phyloP scores from a whole-genome alignment of 2,888 invertebrate species.

The Druceiella hillmani region DNA sequence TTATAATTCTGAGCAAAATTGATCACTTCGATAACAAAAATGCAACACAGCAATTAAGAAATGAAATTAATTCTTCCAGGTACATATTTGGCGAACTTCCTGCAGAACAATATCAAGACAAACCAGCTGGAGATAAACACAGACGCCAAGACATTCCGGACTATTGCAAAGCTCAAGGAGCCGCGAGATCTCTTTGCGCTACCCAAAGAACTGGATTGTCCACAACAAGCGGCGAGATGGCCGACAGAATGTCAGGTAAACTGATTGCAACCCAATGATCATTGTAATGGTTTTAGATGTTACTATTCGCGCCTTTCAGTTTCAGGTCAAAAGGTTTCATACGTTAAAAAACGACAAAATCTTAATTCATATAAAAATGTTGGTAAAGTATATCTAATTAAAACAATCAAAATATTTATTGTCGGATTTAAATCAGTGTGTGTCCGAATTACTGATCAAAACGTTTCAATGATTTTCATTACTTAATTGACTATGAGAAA shows the following conservation, averaged over 20 bases:
- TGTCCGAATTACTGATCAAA: no score
- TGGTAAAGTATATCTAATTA: no score
- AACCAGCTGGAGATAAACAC: slow-evolving; percentile 65
- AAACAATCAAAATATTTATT: no score
- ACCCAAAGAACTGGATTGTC: slow-evolving; percentile 63
- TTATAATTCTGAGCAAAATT: no score
- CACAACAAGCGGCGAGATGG: slow-evolving; percentile 79
- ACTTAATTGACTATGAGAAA: no score
- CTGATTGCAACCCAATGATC: no score
- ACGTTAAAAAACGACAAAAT: background rate
- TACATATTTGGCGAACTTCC: slow-evolving; percentile 58
- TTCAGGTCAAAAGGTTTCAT: no score
- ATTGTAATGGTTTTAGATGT: no score
- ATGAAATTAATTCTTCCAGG: slow-evolving; percentile 34
- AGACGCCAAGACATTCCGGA: slow-evolving; percentile 57
- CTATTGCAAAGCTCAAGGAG: slow-evolving; percentile 60
- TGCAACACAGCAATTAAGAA: background rate
- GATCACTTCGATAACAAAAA: background rate
- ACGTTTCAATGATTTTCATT: no score
- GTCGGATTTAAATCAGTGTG: no score
- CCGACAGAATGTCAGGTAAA: slow-evolving; percentile 84
- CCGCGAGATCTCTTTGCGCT: slow-evolving; percentile 67
- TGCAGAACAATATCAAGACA: slow-evolving; percentile 59
- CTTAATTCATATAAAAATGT: background rate
- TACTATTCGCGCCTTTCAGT: no score